Conservation (phyloP, 2,113 vertebrate genomes). For the Rhinoderma darwinii region DNA sequence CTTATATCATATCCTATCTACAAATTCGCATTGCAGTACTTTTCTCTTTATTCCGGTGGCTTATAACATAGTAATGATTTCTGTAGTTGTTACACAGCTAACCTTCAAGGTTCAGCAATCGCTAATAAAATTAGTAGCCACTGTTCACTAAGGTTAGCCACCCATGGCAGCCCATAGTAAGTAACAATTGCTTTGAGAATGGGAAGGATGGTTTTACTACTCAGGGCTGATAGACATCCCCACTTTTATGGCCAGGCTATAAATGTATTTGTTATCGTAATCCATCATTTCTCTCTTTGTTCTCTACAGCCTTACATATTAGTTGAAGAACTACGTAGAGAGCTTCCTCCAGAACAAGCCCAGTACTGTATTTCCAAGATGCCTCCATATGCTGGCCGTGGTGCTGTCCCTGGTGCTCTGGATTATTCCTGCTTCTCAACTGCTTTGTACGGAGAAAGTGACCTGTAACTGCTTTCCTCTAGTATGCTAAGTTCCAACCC, state of each 20-base stretch:
- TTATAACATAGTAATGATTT: too few relatives aligned
- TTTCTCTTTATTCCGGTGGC: too few relatives aligned
- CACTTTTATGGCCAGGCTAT: background rate
- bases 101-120: too few relatives aligned
- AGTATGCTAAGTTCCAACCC: background rate
- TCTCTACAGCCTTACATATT: slow-evolving; percentile 79
- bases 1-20: too few relatives aligned
- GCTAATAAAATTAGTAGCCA: too few relatives aligned
- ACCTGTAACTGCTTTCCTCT: slow-evolving; percentile 75
- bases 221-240: background rate
- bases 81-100: too few relatives aligned
- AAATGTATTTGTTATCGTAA: background rate
- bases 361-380: slow-evolving; percentile 88
- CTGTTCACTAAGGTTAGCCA: too few relatives aligned
- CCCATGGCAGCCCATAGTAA: too few relatives aligned
- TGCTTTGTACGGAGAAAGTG: slow-evolving; percentile 86
- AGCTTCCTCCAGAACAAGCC: slow-evolving; percentile 85
- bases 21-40: too few relatives aligned
- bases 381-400: slow-evolving; percentile 78
- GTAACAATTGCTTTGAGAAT: background rate
- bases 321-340: slow-evolving; percentile 81
- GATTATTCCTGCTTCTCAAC: slow-evolving; percentile 85
- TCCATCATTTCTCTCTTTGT: slow-evolving; percentile 10
- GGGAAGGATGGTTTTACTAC: background rate
- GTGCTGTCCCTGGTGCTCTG: slow-evolving; percentile 78